phyloP scores from a whole-genome alignment of 30 jellyfish, hydroid and myxozoan species.

The Turritopsis rubra region DNA sequence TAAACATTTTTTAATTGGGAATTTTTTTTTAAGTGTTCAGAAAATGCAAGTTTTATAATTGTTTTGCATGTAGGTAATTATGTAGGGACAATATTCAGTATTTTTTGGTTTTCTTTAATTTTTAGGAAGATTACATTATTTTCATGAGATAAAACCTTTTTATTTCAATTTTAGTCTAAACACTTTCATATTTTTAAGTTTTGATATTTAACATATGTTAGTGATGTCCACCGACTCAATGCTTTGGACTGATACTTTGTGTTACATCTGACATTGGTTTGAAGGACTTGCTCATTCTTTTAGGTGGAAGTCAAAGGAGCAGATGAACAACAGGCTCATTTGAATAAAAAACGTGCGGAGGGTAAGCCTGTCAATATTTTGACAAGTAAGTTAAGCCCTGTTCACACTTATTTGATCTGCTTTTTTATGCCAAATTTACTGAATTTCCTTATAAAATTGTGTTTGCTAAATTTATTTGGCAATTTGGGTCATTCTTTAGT shows the following conservation, averaged over 20 bases:
- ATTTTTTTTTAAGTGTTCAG: not conserved
- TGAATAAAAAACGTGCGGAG: conserved; percentile 25
- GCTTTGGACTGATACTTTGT: no score
- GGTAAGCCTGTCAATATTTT: conserved; percentile 29
- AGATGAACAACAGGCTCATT: conserved; percentile 38
- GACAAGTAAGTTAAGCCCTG: conserved; percentile 9
- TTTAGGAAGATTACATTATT: not conserved
- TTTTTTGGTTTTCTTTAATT: not conserved
- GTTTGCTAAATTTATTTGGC: no score
- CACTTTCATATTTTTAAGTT: not conserved
- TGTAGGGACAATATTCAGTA: not conserved
- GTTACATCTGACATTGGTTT: no score
- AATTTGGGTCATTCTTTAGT: no score
- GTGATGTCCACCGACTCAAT: no score
- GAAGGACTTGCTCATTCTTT: not conserved
- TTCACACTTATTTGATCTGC: not conserved
- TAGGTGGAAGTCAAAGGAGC: conserved; percentile 44
- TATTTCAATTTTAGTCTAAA: not conserved
- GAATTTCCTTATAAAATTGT: not conserved
- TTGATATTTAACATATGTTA: no score
- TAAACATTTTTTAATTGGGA: not conserved
- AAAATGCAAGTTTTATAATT: not conserved
- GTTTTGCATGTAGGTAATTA: not conserved
- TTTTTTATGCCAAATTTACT: not conserved
- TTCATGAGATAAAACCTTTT: not conserved